Conservation (phyloP, 2,113 vertebrate species). For the Etheostoma cragini region DNA sequence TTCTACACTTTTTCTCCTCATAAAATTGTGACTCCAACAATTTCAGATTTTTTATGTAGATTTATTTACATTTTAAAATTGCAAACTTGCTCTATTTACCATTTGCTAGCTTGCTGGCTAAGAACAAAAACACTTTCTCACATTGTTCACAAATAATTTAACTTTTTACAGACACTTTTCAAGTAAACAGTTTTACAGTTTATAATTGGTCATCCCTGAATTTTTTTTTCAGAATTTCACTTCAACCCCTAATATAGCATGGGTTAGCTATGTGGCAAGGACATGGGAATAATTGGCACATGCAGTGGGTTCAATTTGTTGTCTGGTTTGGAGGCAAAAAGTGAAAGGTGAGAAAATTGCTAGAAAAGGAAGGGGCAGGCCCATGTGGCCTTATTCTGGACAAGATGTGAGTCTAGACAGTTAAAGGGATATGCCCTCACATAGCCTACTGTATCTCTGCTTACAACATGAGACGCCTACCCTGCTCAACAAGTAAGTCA, state of each 20-base stretch:
- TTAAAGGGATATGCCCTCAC: slow-evolving; percentile 63
- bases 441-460: slow-evolving; percentile 15
- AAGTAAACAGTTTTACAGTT: background rate
- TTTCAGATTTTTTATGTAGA: too few species aligned
- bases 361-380: background rate
- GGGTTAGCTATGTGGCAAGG: background rate
- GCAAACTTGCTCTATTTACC: background rate
- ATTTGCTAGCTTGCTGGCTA: background rate
- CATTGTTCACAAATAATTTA: background rate
- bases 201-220: background rate
- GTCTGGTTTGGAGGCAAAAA: slow-evolving; percentile 1
- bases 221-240: background rate
- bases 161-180: background rate
- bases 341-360: slow-evolving; percentile 8
- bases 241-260: background rate
- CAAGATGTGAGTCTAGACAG: slow-evolving; percentile 46
- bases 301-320: background rate
- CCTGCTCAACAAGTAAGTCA: slow-evolving; percentile 8
- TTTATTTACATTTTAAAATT: background rate
- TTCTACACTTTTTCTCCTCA: too few species aligned
- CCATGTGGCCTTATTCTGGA: slow-evolving; percentile 44
- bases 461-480: slow-evolving; percentile 47
- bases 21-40: too few species aligned
- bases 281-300: background rate
- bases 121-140: background rate